Evolutionary conservation across 2,888 invertebrate species (phyloP).

Genomic region (Tanytarsus gracilentus): DNA sequence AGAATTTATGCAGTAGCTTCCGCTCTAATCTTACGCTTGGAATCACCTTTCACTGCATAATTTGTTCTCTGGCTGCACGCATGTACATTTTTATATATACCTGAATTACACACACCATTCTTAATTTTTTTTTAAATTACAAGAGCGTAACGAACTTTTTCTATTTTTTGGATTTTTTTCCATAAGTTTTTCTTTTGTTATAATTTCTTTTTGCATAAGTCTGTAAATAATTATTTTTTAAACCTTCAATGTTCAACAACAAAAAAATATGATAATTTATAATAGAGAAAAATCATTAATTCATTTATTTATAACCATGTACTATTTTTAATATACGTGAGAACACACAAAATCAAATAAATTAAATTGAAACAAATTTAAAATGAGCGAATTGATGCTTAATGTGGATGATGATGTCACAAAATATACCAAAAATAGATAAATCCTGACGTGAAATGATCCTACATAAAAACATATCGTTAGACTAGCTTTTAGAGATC

Average conservation of each 20-base stretch:
- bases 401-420: constrained; percentile 11
- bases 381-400: constrained; percentile 5
- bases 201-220: neutral
- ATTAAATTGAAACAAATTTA: neutral
- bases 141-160: neutral
- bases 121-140: neutral
- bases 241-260: constrained; percentile 6
- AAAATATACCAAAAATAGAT: neutral
- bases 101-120: too few species aligned
- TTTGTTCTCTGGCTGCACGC: neutral
- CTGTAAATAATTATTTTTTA: constrained; percentile 9
- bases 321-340: neutral
- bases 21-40: neutral
- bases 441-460: constrained; percentile 1
- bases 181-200: neutral
- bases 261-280: constrained; percentile 4
- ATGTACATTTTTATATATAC: constrained; percentile 8
- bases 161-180: neutral
- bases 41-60: neutral
- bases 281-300: constrained; percentile 26
- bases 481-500: neutral
- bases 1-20: neutral
- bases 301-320: constrained; percentile 14
- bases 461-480: neutral
- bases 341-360: neutral